phyloP scores from a whole-genome alignment of 2,113 vertebrate species.

The Caranx ignobilis region DNA sequence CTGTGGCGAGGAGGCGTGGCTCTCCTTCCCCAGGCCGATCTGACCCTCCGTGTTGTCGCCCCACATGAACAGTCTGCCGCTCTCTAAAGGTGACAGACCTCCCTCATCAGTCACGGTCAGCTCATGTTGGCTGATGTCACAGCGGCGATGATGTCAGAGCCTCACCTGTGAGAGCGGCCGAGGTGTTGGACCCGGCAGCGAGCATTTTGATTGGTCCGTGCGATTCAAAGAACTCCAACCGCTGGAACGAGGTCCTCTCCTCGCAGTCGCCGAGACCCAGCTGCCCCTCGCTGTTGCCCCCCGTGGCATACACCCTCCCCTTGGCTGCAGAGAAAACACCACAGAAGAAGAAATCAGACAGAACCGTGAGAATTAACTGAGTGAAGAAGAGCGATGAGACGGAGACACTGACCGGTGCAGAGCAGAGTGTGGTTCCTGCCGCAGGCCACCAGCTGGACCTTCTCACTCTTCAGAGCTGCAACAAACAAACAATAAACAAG shows the following conservation, averaged over 20 bases:
- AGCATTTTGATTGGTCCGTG: constrained; percentile 90
- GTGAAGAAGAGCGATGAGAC: not conserved
- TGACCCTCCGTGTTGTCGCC: constrained; percentile 97
- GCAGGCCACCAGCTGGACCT: constrained; percentile 90
- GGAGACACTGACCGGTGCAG: constrained; percentile 87
- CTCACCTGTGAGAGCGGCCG: constrained; percentile 93
- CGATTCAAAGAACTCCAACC: constrained; percentile 86
- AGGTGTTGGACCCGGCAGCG: constrained; percentile 93
- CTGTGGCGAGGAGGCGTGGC: constrained; percentile 83
- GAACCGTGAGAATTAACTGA: not conserved
- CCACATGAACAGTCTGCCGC: constrained; percentile 94
- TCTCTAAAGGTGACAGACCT: constrained; percentile 78
- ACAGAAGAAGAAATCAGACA: not conserved
- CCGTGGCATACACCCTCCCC: constrained; percentile 88
- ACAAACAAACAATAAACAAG: not conserved
- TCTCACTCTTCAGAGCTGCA: constrained; percentile 93
- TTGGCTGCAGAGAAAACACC: constrained; percentile 77
- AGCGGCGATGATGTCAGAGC: not conserved
- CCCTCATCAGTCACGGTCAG: too few species aligned
- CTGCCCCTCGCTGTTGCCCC: constrained; percentile 95
- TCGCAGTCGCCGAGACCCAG: constrained; percentile 93
- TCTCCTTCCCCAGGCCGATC: constrained; percentile 88
- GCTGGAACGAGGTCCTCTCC: constrained; percentile 90
- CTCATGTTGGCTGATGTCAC: too few species aligned
- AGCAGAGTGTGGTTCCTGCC: constrained; percentile 95